Evolutionary conservation across 2,888 invertebrate genomes (phyloP).

Genomic region (Lithosia quadra): DNA sequence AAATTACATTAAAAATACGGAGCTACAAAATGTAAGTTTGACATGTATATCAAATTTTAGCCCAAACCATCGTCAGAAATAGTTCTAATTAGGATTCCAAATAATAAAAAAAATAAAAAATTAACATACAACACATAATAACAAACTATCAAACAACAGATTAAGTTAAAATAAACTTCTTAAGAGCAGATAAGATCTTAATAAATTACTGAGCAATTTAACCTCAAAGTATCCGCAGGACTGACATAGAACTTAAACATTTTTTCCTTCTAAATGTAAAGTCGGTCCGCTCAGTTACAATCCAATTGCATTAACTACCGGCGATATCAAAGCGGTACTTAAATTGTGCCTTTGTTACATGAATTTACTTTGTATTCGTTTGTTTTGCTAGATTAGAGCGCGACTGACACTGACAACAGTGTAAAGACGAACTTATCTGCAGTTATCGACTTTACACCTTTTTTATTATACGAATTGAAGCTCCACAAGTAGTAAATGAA

Average conservation of each 20-base stretch:
- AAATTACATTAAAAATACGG: too few relatives aligned
- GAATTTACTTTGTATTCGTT: neutral
- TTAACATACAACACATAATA: too few relatives aligned
- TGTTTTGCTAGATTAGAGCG: neutral
- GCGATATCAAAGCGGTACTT: neutral
- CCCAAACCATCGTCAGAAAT: too few relatives aligned
- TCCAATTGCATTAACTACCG: neutral
- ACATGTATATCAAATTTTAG: too few relatives aligned
- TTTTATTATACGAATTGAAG: neutral
- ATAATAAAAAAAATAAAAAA: too few relatives aligned
- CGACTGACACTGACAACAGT: neutral
- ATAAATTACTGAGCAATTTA: neutral
- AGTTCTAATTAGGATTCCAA: too few relatives aligned
- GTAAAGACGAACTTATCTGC: neutral
- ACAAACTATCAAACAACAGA: too few relatives aligned
- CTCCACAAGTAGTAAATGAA: too few relatives aligned
- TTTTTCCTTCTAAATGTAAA: constrained; percentile 1
- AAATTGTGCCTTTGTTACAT: neutral
- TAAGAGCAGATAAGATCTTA: neutral
- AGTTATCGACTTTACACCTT: neutral
- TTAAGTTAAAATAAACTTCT: too few relatives aligned
- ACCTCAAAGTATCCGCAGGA: neutral
- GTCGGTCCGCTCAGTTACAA: neutral
- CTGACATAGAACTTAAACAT: neutral
- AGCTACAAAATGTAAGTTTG: too few relatives aligned